phyloP scores from a whole-genome alignment of 2,113 vertebrate species.

The Tetraodon nigroviridis region DNA sequence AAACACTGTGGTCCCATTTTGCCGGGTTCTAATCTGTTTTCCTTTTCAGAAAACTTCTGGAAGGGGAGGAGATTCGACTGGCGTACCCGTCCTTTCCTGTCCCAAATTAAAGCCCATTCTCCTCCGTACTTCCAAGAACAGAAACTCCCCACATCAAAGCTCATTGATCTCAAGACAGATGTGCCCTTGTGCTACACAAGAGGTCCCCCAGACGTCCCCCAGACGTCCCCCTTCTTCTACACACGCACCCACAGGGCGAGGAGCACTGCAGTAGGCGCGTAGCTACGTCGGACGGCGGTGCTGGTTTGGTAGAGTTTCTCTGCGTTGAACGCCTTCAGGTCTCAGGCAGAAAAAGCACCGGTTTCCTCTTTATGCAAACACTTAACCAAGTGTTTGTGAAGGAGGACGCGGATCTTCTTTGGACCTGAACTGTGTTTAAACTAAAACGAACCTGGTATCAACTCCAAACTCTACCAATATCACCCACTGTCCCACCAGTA shows the following conservation, averaged over 20 bases:
- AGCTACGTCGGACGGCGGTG: conserved; percentile 38
- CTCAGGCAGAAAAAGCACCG: conserved; percentile 32
- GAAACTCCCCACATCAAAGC: conserved; percentile 30
- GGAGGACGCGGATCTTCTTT: conserved; percentile 42
- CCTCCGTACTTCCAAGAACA: conserved; percentile 2
- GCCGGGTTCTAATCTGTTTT: neutral
- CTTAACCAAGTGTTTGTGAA: conserved; percentile 75
- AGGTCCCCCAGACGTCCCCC: conserved; percentile 73
- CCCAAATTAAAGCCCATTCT: conserved; percentile 51
- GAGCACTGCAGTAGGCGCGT: conserved; percentile 65
- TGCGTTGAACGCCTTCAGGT: conserved; percentile 15
- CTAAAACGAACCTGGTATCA: conserved; percentile 23
- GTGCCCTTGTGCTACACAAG: conserved; percentile 79
- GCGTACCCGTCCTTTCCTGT: conserved; percentile 60
- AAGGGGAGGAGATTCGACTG: conserved; percentile 83
- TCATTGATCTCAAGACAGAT: conserved; percentile 69
- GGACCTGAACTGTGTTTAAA: conserved; percentile 36
- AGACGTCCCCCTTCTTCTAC: conserved; percentile 82
- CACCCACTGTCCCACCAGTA: conserved; percentile 45
- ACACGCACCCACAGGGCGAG: conserved; percentile 66
- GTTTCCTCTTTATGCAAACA: conserved; percentile 63
- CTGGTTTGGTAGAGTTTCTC: conserved; percentile 51
- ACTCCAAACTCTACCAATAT: conserved; percentile 55
- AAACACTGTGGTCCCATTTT: no score
- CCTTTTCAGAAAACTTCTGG: conserved; percentile 79